Base-by-base conservation (phyloP, 1,140 invertebrate genomes). In the Calliphora vicina region DNA sequence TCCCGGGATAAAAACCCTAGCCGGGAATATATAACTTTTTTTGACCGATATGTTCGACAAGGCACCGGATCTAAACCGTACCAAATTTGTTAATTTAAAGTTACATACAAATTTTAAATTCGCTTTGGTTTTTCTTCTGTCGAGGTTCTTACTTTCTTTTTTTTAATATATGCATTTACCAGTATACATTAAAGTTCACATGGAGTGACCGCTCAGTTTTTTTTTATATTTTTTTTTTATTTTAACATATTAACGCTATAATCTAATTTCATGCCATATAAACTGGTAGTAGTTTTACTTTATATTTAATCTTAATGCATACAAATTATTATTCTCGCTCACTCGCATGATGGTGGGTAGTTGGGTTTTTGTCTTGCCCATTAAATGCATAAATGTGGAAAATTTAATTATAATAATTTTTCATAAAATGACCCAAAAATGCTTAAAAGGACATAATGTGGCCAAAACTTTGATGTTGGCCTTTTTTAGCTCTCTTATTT, bases 381-480 rank as follows among this genome's bases (percentile, higher is more conserved):
- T 67, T 10, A 12, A 9, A 67, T 67, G 20, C 61, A 67, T 67
- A 67, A 67, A 67, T 67, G 61, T 67, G 61, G 61, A 67, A 67
- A 67, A 67, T 67, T 67, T 67, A 67, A 67, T 67, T 67, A 67
- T 67, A 67, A 67, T 67, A 67, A 67, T 67, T 67, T 67, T 67
- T 23, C 61, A 67, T 67, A 67, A 67, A 67, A 67, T 67, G 61
- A 67, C 61, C 61, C 61, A 23, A 67, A 67, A 67, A 23, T 67
- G 9, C 25, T 67, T 1, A 67, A 67, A 67, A 9, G 61, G n/a
- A 67, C 61, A 67, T 67, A 67, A 67, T 67, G 6, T 67, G 20
- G 61, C 12, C 61, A 50, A 12, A 17, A 50, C 45, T 50, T 50
- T 50, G 8, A 50, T 50, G 12, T 0, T 50, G 45, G 45, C 3